Evolutionary conservation across 2,797 vertebrate genomes (phyloP).

Genomic region (Leptodactylus fallax): DNA sequence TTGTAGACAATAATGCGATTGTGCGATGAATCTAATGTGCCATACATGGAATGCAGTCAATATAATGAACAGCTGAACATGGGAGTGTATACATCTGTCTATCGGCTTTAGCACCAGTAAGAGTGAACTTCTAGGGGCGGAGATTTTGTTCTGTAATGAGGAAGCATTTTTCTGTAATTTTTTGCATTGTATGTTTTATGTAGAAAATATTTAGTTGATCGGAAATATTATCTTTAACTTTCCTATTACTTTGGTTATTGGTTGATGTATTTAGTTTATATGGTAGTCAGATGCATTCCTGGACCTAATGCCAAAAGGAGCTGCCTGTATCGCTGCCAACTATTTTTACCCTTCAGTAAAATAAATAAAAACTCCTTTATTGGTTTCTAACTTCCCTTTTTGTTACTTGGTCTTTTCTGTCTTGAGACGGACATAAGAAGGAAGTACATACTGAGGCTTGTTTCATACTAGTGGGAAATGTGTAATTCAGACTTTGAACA

Average conservation of each 20-base stretch:
- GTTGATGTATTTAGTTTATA: background rate
- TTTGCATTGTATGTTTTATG: background rate
- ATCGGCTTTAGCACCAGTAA: background rate
- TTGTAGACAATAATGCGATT: background rate
- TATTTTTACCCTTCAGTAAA: background rate
- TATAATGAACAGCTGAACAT: background rate
- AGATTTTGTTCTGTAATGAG: background rate
- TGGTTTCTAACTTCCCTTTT: background rate
- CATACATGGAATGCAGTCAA: background rate
- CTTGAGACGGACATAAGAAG: background rate
- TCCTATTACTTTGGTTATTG: background rate
- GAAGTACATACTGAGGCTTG: background rate
- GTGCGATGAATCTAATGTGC: background rate
- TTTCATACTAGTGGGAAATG: background rate
- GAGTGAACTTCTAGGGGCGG: background rate
- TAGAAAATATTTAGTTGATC: background rate
- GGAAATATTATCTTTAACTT: background rate
- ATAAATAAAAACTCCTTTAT: background rate
- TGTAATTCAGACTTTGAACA: background rate
- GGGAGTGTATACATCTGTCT: background rate
- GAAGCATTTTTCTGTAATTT: background rate
- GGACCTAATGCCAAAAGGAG: background rate
- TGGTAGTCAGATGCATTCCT: background rate
- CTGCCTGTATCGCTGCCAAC: background rate
- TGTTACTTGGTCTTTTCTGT: background rate